Evolutionary conservation across 2,888 invertebrate genomes (phyloP), one percentile per base, ranked within the genome.

Genomic region (Calliopum simillimum): DNA sequence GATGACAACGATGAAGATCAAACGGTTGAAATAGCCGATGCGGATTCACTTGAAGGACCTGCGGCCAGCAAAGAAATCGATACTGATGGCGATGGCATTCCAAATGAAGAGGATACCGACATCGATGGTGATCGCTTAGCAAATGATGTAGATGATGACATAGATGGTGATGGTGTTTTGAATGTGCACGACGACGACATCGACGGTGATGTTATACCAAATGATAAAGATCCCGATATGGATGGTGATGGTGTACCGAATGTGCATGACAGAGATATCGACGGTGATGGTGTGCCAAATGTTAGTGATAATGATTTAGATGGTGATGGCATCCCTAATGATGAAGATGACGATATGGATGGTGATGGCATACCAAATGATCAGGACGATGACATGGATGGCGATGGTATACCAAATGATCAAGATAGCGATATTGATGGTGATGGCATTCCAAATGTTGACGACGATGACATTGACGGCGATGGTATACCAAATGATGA

Each of bases 131-230:
- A 80, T 69, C 78, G 79, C 70, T 78, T 82, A 62, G 77, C 79
- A 49, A 81, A 82, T 76, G 77, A 89, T 78, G 88, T 78, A 59
- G 81, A 83, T 71, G 76, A 77, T 71, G 81, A 82, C 65, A 78
- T 83, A n/a, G 82, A 89, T 74, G 86, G 87, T 68, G 89, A 88
- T 81, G 82, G 82, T 70, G 80, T 81, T 71, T 82, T 81, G 19
- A 83, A 83, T 77, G 77, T 89, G 77, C 88, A 89, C 69, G 83
- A 80, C 87, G 77, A 80, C 64, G 82, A 84, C 59, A 79, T 84
- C 13, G 82, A 89, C 76, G 86, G 87, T 67, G 89, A 88, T 80
- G 82, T 82, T 51, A 79, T 82, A 87, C 86, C 74, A 78, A 87
- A 77, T 76, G 80, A 79, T 21, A 77, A 83, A 63, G 80, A 81